phyloP scores from a whole-genome alignment of 2,113 vertebrate species.

The Globicephala melas region DNA sequence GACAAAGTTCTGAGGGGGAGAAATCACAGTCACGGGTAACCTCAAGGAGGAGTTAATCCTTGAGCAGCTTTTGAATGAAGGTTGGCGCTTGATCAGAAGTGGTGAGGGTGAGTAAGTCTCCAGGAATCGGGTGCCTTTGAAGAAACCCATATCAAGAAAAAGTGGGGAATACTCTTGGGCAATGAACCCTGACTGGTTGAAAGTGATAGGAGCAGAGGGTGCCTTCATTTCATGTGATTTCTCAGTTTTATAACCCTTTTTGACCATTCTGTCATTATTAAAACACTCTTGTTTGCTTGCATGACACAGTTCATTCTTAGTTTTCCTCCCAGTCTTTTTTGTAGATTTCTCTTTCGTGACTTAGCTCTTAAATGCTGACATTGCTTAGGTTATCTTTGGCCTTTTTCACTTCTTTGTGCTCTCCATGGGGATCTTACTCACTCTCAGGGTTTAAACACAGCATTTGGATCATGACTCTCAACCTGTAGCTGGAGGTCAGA shows the following conservation, averaged over 20 bases:
- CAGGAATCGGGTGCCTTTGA: background rate
- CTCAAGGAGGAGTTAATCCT: background rate
- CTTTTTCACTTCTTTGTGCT: background rate
- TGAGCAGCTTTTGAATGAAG: background rate
- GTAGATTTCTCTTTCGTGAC: background rate
- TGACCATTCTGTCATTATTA: too few species aligned
- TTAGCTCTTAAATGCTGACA: background rate
- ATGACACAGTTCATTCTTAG: background rate
- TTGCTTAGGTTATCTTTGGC: background rate
- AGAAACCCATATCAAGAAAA: background rate
- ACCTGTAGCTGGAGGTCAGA: background rate
- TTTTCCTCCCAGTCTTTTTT: background rate
- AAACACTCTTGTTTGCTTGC: background rate
- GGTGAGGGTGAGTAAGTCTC: background rate
- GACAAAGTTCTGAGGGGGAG: background rate
- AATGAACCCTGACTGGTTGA: background rate
- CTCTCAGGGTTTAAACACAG: background rate
- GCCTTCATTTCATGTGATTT: background rate
- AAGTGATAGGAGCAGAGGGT: background rate
- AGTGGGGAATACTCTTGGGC: background rate
- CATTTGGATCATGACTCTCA: background rate
- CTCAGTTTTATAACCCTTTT: background rate
- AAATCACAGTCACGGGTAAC: background rate
- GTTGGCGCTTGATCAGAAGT: background rate
- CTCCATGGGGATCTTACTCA: background rate